Conservation (phyloP, 2,888 invertebrate species). For the Brassicogethes aeneus region DNA sequence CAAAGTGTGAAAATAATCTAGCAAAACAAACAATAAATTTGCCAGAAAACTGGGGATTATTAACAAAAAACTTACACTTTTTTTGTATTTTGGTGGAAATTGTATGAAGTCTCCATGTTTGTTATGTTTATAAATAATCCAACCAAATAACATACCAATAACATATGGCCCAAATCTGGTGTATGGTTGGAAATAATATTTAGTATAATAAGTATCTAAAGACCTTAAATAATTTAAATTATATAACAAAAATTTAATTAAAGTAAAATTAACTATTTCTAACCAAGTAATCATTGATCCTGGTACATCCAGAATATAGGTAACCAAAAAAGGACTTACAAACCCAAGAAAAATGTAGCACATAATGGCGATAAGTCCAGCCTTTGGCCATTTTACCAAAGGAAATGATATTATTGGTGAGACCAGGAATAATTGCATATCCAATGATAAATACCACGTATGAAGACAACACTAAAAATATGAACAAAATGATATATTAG, state of each 20-base stretch:
- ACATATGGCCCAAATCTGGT: constrained; percentile 10
- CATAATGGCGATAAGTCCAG: neutral
- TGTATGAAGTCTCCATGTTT: neutral
- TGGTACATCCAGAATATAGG: neutral
- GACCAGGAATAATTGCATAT: neutral
- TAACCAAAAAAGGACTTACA: neutral
- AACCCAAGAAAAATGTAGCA: neutral
- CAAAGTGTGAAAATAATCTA: neutral
- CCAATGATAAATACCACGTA: neutral
- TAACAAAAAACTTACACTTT: too few relatives aligned
- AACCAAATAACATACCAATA: constrained; percentile 10
- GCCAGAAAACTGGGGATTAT: neutral
- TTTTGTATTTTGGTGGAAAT: too few relatives aligned
- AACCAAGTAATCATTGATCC: neutral
- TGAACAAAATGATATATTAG: too few relatives aligned
- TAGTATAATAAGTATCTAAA: neutral
- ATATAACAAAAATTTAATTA: neutral
- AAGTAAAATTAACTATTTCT: neutral
- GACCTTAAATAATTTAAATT: neutral
- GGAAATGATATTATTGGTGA: neutral
- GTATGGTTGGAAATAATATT: constrained; percentile 9
- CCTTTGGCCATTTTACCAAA: neutral
- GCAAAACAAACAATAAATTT: neutral
- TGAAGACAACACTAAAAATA: neutral
- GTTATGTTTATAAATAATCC: constrained; percentile 2